Percentiles rank a stretch among this genome's conserved stretches.
These are phyloP conservation scores for Zophobas morio DNA, from an alignment of 1,140 invertebrate species.

Conservation along the genomic window DNA sequence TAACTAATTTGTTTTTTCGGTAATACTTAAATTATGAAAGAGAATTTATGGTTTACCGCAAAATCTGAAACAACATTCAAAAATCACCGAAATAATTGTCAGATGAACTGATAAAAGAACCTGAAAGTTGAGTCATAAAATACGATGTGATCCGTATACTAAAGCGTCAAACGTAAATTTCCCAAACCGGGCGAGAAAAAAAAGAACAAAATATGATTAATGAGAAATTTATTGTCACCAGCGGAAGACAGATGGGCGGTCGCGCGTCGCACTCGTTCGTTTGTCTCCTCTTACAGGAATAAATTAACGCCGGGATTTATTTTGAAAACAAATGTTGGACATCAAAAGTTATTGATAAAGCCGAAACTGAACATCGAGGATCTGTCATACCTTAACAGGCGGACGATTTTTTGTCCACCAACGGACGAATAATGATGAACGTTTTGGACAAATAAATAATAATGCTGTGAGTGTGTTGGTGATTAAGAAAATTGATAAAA, in stretches of 20 bases:
- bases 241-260: constrained; percentile 35
- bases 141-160: too few relatives aligned
- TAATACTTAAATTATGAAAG: too few relatives aligned
- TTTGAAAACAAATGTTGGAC: constrained; percentile 54
- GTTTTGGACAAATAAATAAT: constrained; percentile 56
- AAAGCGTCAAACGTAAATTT: neutral
- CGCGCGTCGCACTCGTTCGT: constrained; percentile 39
- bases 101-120: too few relatives aligned
- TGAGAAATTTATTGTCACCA: constrained; percentile 40
- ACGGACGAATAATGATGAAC: constrained; percentile 50
- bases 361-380: constrained; percentile 52
- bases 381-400: constrained; percentile 50
- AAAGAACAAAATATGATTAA: constrained; percentile 31
- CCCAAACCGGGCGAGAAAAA: neutral
- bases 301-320: constrained; percentile 50
- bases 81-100: too few relatives aligned
- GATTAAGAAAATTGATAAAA: constrained; percentile 60
- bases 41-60: too few relatives aligned
- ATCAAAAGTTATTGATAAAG: constrained; percentile 55
- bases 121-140: too few relatives aligned
- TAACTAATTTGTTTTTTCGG: too few relatives aligned
- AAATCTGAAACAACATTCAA: too few relatives aligned
- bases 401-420: constrained; percentile 52
- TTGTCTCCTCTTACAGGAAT: constrained; percentile 46
- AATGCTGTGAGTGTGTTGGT: constrained; percentile 54